Percentiles rank a stretch among this genome's conserved stretches.
These are phyloP conservation scores for Crypturellus undulatus DNA, from an alignment of 2,113 vertebrate species.

Conservation along the genomic window DNA sequence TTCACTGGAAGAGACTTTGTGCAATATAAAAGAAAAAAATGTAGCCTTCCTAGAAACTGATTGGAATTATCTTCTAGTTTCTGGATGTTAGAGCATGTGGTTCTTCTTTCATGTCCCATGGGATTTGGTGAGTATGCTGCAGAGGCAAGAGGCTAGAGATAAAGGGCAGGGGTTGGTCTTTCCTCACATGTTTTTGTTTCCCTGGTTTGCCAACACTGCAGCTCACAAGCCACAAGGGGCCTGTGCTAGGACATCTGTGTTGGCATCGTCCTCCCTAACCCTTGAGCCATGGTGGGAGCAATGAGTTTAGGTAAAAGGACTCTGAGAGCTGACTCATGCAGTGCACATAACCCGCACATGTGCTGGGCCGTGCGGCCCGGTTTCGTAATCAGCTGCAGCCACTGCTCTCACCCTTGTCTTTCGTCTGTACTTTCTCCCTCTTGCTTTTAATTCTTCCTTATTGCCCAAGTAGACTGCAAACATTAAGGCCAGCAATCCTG, in stretches of 20 bases:
- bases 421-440: not conserved
- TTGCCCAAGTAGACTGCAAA: not conserved
- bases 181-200: not conserved
- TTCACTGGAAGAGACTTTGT: not conserved
- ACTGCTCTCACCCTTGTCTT: rapidly evolving
- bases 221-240: not conserved
- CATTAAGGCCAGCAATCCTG: too few species aligned
- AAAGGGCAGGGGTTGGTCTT: not conserved
- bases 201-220: not conserved
- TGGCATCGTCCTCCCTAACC: not conserved
- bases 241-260: not conserved
- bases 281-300: not conserved
- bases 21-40: not conserved
- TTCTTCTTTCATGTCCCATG: not conserved
- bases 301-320: not conserved
- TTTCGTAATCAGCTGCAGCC: not conserved
- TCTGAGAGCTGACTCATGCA: not conserved
- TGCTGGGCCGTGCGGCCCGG: rapidly evolving
- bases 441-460: not conserved
- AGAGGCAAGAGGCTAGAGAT: not conserved
- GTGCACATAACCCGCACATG: not conserved
- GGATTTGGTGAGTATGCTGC: not conserved
- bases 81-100: not conserved
- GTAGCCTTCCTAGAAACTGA: not conserved
- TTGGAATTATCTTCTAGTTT: not conserved